Evolutionary conservation across 1,140 invertebrate genomes (phyloP), one percentile per base, ranked within the genome.

Genomic region (Bombus ignitus): DNA sequence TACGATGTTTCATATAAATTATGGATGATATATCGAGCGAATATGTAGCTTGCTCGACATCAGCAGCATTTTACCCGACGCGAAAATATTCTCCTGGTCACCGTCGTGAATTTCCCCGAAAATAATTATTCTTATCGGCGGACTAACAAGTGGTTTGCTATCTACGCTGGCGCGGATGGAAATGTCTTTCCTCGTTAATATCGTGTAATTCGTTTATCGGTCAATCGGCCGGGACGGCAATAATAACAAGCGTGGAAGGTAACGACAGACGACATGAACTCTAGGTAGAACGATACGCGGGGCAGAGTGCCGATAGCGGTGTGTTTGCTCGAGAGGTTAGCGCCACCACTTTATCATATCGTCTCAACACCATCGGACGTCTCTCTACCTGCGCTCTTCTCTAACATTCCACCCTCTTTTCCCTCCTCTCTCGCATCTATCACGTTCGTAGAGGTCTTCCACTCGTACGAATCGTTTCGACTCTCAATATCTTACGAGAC

Each of bases 271-370:
- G 71, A 70, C 72, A 86, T 39, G 79, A 68, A 71, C 47, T 65
- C 66, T 28, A 53, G 72, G 42, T 28, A 32, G 68, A 75, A 59
- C 47, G 47, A 68, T 39, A 71, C 78, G n/a, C 66, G 39, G 76
- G 44, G 78, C 72, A 76, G 70, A 78, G 77, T 80, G 83, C 74
- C 88, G 83, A 73, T 87, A 89, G 76, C 73, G 79, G 81, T 75
- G 87, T 88, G 84, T 90, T 91, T 91, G 85, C 79, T 86, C 79
- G 90, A 68, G 87, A 89, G 85, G 88, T 89, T 88, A 92, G 91
- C 90, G 90, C 92, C 90, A 86, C 81, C 80, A 83, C 86, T 92
- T 92, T 92, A 90, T 92, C 92, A 92, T 90, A 91, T 90, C 91
- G 90, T 83, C 83, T 88, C 73, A 73, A 74, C 53, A 75, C 83